Percentiles rank a stretch among this genome's conserved stretches.
Evolutionary conservation across 1,140 invertebrate genomes (phyloP).

Genomic region (Brachionus rotundiformis): DNA sequence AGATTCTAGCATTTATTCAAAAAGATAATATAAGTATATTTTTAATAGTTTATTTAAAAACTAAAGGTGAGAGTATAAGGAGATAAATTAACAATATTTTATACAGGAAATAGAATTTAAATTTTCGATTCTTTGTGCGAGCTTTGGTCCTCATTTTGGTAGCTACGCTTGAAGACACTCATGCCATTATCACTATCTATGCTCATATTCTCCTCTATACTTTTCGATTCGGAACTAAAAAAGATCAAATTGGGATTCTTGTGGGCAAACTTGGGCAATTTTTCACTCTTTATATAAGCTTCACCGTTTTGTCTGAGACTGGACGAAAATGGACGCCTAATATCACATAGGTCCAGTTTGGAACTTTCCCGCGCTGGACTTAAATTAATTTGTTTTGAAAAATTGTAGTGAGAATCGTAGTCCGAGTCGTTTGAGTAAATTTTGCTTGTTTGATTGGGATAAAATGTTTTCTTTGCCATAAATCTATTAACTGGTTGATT

Average conservation of each 20-base stretch:
- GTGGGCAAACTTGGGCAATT: conserved; percentile 46
- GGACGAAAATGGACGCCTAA: conserved; percentile 33
- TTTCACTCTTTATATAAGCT: conserved; percentile 36
- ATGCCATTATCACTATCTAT: conserved; percentile 36
- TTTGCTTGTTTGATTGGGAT: conserved; percentile 50
- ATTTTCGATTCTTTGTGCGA: conserved; percentile 23
- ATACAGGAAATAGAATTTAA: not conserved
- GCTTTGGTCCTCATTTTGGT: not conserved
- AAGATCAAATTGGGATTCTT: conserved; percentile 24
- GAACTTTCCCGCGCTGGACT: not conserved
- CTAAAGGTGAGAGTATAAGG: not conserved
- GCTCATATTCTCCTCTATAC: conserved; percentile 32
- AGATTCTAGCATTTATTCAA: not conserved
- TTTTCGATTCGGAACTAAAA: conserved; percentile 18
- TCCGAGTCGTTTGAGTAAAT: conserved; percentile 4
- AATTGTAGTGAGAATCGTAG: not conserved
- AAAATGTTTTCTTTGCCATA: conserved; percentile 47
- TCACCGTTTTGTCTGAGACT: conserved; percentile 17
- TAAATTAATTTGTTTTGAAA: conserved; percentile 41
- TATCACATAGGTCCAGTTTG: conserved; percentile 26
- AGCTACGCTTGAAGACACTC: not conserved
- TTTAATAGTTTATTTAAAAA: conserved; percentile 30
- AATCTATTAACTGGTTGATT: not conserved
- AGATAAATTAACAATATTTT: not conserved
- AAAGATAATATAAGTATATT: not conserved